Conservation (phyloP, 1,140 invertebrate genomes). For the Polypedilum pembai region DNA sequence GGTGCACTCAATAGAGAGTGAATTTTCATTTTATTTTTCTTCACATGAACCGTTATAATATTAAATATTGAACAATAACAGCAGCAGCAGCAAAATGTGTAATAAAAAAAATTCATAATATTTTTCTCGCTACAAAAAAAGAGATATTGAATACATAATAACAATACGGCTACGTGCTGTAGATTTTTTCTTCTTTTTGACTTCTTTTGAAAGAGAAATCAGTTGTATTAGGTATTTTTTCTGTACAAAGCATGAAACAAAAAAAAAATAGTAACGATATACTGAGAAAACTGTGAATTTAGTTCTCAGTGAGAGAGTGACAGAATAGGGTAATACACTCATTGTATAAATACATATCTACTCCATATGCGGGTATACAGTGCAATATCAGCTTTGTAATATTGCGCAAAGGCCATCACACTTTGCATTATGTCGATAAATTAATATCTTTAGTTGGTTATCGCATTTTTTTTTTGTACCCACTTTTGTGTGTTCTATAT, state of each 20-base stretch:
- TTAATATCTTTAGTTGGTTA: conserved; percentile 16
- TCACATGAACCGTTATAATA: not conserved
- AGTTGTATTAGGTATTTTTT: not conserved
- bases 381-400: not conserved
- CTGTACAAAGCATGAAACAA: not conserved
- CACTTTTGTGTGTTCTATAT: not conserved
- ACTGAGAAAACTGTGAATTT: conserved; percentile 2
- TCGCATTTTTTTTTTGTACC: not conserved
- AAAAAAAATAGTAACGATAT: not conserved
- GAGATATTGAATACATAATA: conserved; percentile 19
- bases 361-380: not conserved
- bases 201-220: conserved; percentile 28
- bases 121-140: conserved; percentile 15
- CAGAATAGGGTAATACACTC: not conserved
- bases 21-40: not conserved
- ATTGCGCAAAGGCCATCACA: conserved; percentile 15
- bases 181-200: conserved; percentile 20
- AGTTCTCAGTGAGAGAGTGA: not conserved
- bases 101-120: conserved; percentile 27
- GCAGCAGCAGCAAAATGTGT: conserved; percentile 17
- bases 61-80: conserved; percentile 10
- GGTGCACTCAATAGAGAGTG: too few species aligned
- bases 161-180: conserved; percentile 20
- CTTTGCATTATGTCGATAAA: conserved; percentile 12
- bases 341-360: not conserved